Percentiles rank a stretch among this genome's conserved stretches.
These are phyloP conservation scores for Sitta carolinensis DNA, from an alignment of 2,797 vertebrate genomes.

Conservation along the genomic window DNA sequence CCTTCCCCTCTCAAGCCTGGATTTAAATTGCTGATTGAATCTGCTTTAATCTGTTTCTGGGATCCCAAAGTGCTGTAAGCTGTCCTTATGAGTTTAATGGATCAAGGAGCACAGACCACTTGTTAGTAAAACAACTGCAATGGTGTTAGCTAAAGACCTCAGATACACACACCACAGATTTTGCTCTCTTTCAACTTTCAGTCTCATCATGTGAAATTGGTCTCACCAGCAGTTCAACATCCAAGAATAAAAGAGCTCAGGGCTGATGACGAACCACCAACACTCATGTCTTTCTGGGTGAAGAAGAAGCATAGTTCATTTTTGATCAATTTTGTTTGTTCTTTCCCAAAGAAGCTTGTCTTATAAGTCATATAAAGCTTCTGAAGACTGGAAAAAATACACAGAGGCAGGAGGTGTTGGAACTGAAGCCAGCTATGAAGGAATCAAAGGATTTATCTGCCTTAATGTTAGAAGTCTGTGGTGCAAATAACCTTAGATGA, in stretches of 20 bases:
- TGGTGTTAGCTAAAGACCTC: neutral
- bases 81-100: neutral
- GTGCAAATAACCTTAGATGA: constrained; percentile 14
- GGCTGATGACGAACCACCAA: neutral
- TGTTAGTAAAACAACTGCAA: neutral
- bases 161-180: neutral
- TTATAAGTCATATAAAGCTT: neutral
- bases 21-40: neutral
- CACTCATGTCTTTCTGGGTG: neutral
- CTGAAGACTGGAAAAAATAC: neutral
- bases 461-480: constrained; percentile 1
- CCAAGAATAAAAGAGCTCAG: neutral
- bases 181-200: neutral
- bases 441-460: constrained; percentile 42
- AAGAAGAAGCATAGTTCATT: neutral
- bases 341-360: neutral
- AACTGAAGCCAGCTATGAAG: neutral
- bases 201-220: neutral
- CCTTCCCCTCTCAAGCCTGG: neutral
- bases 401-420: neutral
- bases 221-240: neutral
- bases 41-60: neutral
- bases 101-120: neutral
- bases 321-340: constrained; percentile 45
- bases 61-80: neutral